Evolutionary conservation across 2,113 vertebrate species (phyloP).

Genomic region (Aviceda subcristata): DNA sequence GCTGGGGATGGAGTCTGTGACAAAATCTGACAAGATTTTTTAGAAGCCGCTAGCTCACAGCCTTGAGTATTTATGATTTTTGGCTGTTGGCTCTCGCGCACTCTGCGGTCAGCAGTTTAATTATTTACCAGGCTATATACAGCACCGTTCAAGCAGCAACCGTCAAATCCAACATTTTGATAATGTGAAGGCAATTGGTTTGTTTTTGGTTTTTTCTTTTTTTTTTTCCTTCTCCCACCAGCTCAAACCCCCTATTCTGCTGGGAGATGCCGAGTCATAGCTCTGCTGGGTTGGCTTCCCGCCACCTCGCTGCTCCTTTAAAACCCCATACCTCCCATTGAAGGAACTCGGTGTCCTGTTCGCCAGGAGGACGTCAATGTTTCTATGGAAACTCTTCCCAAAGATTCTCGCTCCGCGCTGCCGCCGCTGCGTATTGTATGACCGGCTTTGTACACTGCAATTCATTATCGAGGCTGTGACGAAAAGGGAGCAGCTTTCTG

Average conservation of each 20-base stretch:
- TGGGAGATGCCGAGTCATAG: conserved; percentile 52
- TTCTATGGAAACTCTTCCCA: conserved; percentile 88
- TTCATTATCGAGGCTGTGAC: conserved; percentile 69
- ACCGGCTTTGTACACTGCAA: conserved; percentile 77
- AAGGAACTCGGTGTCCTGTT: conserved; percentile 78
- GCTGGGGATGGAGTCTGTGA: background rate
- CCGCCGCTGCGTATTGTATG: conserved; percentile 73
- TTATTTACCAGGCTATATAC: conserved; percentile 34
- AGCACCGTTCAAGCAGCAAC: background rate
- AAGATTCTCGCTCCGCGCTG: conserved; percentile 70
- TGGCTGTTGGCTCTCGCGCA: background rate
- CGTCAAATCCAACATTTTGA: background rate
- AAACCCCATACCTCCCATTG: conserved; percentile 73
- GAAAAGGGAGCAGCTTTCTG: conserved; percentile 56
- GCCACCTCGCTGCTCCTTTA: conserved; percentile 55
- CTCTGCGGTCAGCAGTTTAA: conserved; percentile 21
- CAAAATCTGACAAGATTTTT: conserved; percentile 31
- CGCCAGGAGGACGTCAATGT: conserved; percentile 85
- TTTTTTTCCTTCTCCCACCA: background rate
- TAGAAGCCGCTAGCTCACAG: background rate
- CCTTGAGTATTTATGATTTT: background rate
- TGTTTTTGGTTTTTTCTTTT: background rate
- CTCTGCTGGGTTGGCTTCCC: conserved; percentile 32
- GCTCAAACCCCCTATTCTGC: background rate
- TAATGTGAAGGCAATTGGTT: background rate